phyloP scores from a whole-genome alignment of 2,797 vertebrate genomes.

The Cossypha heuglini region DNA sequence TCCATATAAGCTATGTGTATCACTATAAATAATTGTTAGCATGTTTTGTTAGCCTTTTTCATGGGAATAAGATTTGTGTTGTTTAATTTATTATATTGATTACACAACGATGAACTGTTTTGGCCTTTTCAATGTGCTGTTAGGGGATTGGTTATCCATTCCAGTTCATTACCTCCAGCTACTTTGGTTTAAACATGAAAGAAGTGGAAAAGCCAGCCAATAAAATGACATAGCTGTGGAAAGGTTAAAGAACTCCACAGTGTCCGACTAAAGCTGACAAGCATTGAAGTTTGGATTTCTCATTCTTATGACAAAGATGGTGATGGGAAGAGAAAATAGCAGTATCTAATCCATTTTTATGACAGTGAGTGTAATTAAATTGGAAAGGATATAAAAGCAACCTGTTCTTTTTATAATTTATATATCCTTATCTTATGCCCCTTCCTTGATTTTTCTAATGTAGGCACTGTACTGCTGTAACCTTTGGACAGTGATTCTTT shows the following conservation, averaged over 20 bases:
- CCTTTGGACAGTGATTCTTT: not conserved
- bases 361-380: conserved; percentile 45
- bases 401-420: conserved; percentile 29
- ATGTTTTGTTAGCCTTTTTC: conserved; percentile 20
- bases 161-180: not conserved
- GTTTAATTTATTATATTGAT: conserved; percentile 34
- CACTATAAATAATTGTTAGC: not conserved
- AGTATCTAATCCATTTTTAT: conserved; percentile 45
- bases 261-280: not conserved
- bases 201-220: conserved; percentile 25
- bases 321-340: conserved; percentile 47
- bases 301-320: conserved; percentile 39
- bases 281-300: conserved; percentile 10
- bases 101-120: conserved; percentile 29
- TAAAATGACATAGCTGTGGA: conserved; percentile 27
- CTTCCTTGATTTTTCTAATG: not conserved
- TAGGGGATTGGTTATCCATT: conserved; percentile 39
- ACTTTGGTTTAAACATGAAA: conserved; percentile 1
- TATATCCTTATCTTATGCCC: not conserved
- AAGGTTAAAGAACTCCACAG: conserved; percentile 25
- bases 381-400: conserved; percentile 40
- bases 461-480: not conserved
- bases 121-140: conserved; percentile 31
- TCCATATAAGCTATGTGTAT: not conserved
- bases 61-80: not conserved